These are phyloP conservation scores for Epirrita christyi DNA, from an alignment of 2,888 invertebrate genomes.

Conservation along the genomic window DNA sequence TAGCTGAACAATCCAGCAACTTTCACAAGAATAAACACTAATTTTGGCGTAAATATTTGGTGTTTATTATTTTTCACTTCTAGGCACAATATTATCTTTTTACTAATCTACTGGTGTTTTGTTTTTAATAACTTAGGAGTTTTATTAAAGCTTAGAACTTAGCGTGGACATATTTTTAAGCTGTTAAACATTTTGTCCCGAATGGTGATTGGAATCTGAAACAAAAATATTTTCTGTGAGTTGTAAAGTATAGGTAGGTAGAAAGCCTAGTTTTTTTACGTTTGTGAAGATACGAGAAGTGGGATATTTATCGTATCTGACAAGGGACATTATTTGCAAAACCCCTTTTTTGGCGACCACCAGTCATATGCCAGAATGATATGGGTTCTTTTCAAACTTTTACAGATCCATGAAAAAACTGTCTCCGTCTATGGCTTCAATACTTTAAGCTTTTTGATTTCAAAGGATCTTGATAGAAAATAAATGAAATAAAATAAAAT, in stretches of 20 bases:
- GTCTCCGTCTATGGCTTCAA: neutral
- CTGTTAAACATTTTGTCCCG: constrained; percentile 15
- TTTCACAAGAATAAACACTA: constrained; percentile 30
- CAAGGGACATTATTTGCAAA: constrained; percentile 56
- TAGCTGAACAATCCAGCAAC: constrained; percentile 25
- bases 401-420: neutral
- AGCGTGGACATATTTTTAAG: constrained; percentile 15
- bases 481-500: too few species aligned
- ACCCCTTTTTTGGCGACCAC: constrained; percentile 53
- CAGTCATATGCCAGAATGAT: constrained; percentile 56
- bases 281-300: constrained; percentile 23
- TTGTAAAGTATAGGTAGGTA: constrained; percentile 6
- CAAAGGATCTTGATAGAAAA: neutral
- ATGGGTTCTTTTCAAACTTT: constrained; percentile 50
- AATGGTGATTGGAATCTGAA: constrained; percentile 42
- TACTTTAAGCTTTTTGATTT: neutral
- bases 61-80: constrained; percentile 37
- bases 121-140: constrained; percentile 27
- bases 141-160: constrained; percentile 32
- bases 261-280: constrained; percentile 18
- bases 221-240: constrained; percentile 38
- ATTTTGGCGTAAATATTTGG: constrained; percentile 39
- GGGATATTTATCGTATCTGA: constrained; percentile 43
- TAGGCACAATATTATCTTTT: constrained; percentile 52
- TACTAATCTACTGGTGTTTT: constrained; percentile 31